Base-by-base conservation (phyloP, 2,113 vertebrate species). In the Mustela lutreola region DNA sequence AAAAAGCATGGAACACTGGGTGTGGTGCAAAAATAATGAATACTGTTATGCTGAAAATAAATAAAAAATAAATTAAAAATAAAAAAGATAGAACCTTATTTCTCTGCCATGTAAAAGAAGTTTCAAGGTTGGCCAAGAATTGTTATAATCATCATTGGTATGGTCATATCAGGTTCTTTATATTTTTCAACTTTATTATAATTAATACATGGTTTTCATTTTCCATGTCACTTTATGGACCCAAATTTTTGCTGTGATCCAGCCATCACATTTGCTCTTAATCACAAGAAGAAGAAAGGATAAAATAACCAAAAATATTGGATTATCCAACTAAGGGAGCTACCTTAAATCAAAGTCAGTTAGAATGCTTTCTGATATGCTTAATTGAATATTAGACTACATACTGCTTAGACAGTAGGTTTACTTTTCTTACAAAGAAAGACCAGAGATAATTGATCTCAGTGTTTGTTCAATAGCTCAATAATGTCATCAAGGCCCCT, bases 271-370 rank as follows among this genome's bases (percentile, higher is more conserved):
- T 89, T 89, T 92, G 22, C 62, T 81, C 36, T 85, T 78, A 70
- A 58, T 89, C 73, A 78, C 50, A 53, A 53, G 50, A 63, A 14
- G 45, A 82, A 42, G 1, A 88, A 89, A 60, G 5, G 1, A 7
- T 16, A 42, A 90, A 84, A 86, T 19, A 83, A 48, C 62, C 18
- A 91, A 80, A 76, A 84, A 67, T 11, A 58, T 36, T 50, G 26
- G 7, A 53, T 95, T n/a, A 92, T 94, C n/a, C 26, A 89, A 92
- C 16, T 81, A 79, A 96, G 45, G 39, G 7, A 71, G 42, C 10
- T 76, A 88, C 3, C 39, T 91, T 96, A 76, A 73, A 89, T 88
- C 22, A 83, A 95, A 91, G 80, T 93, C 16, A 93, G 2, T 79
- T 58, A 82, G 8, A n/a, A 71, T 73, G 60, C 7, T 93, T 97